Percentiles rank a stretch among this genome's conserved stretches.
Evolutionary conservation across 2,888 invertebrate species (phyloP).

Genomic region (Punctoribates punctum): DNA sequence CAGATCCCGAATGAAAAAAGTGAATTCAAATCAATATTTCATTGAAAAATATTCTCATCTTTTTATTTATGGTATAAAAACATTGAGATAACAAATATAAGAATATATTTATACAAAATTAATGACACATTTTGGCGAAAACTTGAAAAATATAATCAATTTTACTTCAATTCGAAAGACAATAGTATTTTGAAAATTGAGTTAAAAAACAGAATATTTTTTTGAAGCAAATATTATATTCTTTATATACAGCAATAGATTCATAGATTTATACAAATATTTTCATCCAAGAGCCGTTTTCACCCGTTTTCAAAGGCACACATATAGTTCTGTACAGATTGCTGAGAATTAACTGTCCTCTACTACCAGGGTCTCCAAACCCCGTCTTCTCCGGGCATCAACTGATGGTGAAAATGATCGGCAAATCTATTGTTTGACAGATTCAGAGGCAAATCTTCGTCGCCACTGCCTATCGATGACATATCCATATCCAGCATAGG

Average conservation of each 20-base stretch:
- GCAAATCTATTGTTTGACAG: not conserved
- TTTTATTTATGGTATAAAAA: not conserved
- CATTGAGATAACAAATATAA: not conserved
- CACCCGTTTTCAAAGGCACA: not conserved
- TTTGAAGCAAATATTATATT: too few species aligned
- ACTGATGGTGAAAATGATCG: not conserved
- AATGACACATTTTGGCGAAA: not conserved
- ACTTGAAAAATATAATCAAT: not conserved
- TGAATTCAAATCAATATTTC: not conserved
- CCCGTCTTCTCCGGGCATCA: not conserved
- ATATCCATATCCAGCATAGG: slow-evolving; percentile 4
- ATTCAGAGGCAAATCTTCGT: slow-evolving; percentile 8
- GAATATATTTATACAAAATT: not conserved
- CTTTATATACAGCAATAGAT: too few species aligned
- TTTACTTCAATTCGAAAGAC: not conserved
- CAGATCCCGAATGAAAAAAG: not conserved
- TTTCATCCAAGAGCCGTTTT: too few species aligned
- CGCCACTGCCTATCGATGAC: not conserved
- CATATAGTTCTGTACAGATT: not conserved
- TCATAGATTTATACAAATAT: too few species aligned
- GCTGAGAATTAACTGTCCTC: not conserved
- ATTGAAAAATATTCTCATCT: not conserved
- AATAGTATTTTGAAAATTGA: too few species aligned
- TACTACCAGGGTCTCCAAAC: slow-evolving; percentile 19
- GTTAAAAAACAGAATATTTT: too few species aligned